Conservation (phyloP, 2,113 vertebrate species). For the Rhabdomys dilectus region DNA sequence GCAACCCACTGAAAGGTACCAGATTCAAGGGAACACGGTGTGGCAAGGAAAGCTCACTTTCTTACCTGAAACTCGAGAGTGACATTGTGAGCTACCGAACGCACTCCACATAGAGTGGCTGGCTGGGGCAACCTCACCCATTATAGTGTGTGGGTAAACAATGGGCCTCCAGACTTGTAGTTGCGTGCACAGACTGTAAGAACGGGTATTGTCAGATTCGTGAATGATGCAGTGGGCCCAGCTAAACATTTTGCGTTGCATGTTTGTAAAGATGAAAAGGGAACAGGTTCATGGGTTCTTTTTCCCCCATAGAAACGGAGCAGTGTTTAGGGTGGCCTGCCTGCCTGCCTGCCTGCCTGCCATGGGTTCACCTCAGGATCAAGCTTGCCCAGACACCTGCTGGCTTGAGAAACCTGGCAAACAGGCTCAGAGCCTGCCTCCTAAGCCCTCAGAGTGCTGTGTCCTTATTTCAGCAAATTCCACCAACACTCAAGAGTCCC, state of each 20-base stretch:
- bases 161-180: slow-evolving; percentile 16
- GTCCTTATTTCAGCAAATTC: slow-evolving; percentile 49
- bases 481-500: neutral
- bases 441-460: neutral
- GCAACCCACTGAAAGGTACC: slow-evolving; percentile 60
- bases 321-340: slow-evolving; percentile 31
- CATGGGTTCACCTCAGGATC: slow-evolving; percentile 50
- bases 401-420: slow-evolving; percentile 64
- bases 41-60: slow-evolving; percentile 55
- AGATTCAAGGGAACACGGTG: slow-evolving; percentile 70
- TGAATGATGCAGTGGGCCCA: slow-evolving; percentile 14
- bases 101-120: neutral
- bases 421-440: neutral
- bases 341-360: neutral
- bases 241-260: slow-evolving; percentile 59
- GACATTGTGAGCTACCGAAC: neutral
- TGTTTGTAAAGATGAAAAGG: slow-evolving; percentile 62
- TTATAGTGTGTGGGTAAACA: slow-evolving; percentile 56
- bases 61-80: slow-evolving; percentile 56
- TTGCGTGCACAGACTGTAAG: neutral
- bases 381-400: slow-evolving; percentile 47
- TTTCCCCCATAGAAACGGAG: neutral
- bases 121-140: slow-evolving; percentile 56
- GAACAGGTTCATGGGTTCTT: neutral
- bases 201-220: slow-evolving; percentile 51